Conservation (phyloP, 2,113 vertebrate genomes). For the Promerops cafer region DNA sequence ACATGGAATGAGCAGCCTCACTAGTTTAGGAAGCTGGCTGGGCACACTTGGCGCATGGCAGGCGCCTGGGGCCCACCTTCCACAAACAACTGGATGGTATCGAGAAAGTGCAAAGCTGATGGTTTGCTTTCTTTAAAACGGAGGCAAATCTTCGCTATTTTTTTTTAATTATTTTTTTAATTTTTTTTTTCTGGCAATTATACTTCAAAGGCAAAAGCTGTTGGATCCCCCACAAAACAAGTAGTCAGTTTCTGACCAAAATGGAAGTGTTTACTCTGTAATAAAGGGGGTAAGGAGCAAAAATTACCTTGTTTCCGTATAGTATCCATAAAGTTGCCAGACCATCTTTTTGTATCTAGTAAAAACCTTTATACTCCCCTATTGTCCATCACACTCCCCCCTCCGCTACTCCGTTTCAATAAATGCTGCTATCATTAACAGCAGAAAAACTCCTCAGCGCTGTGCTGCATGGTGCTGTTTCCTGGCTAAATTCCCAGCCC, state of each 20-base stretch:
- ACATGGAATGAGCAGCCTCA: neutral
- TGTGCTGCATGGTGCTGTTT: neutral
- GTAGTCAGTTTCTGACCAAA: neutral
- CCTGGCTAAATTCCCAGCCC: neutral
- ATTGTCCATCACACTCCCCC: accelerated
- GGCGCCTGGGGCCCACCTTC: neutral
- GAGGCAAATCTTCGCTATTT: accelerated
- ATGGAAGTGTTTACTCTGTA: neutral
- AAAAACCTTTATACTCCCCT: neutral
- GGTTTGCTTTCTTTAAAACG: neutral
- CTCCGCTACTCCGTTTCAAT: accelerated
- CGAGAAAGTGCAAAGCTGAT: neutral
- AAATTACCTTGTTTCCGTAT: neutral
- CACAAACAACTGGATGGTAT: neutral
- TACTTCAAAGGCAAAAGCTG: neutral
- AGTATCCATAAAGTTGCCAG: neutral
- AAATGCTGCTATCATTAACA: neutral
- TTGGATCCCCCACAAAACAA: neutral
- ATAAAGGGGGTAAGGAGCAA: neutral
- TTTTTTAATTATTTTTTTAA: no score
- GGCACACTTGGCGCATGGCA: neutral
- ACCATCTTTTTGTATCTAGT: neutral
- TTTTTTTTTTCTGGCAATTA: neutral
- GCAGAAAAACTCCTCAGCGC: neutral
- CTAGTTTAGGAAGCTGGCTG: neutral